Percentiles rank a stretch among this genome's conserved stretches.
Conservation (phyloP, 2,797 vertebrate genomes). For the Protonibea diacanthus region DNA sequence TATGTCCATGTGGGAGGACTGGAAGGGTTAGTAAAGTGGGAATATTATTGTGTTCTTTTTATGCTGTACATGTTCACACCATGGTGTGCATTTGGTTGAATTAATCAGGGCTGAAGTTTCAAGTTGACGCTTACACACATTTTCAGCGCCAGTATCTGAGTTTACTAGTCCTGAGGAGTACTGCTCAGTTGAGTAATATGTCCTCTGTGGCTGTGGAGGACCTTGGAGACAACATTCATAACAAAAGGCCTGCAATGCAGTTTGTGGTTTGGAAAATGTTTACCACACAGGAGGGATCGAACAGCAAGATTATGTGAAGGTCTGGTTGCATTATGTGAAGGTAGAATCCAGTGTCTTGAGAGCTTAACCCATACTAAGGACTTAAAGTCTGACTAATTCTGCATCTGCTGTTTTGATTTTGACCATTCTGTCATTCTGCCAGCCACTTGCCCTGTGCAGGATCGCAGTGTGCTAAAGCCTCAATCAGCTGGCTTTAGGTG, state of each 20-base stretch:
- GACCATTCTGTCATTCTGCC: neutral
- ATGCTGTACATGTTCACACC: neutral
- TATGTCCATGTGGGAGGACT: slow-evolving; percentile 6
- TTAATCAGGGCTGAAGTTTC: neutral
- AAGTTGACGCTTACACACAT: neutral
- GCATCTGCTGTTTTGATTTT: neutral
- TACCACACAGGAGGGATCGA: neutral
- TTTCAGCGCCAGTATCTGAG: neutral
- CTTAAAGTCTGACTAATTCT: neutral
- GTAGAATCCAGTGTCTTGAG: neutral
- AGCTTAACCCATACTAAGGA: neutral
- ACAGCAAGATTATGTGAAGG: neutral
- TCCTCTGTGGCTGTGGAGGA: slow-evolving; percentile 5
- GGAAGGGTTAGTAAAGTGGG: neutral
- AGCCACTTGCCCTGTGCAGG: neutral
- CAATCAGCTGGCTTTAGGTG: neutral
- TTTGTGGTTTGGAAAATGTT: neutral
- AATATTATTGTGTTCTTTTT: neutral
- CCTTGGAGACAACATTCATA: neutral
- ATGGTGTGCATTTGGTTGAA: neutral
- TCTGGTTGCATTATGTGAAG: neutral
- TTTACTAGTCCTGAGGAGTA: neutral
- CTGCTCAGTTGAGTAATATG: slow-evolving; percentile 14
- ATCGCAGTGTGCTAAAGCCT: neutral
- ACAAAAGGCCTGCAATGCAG: neutral